phyloP scores from a whole-genome alignment of 2,797 vertebrate genomes.

The Danio tinwini region DNA sequence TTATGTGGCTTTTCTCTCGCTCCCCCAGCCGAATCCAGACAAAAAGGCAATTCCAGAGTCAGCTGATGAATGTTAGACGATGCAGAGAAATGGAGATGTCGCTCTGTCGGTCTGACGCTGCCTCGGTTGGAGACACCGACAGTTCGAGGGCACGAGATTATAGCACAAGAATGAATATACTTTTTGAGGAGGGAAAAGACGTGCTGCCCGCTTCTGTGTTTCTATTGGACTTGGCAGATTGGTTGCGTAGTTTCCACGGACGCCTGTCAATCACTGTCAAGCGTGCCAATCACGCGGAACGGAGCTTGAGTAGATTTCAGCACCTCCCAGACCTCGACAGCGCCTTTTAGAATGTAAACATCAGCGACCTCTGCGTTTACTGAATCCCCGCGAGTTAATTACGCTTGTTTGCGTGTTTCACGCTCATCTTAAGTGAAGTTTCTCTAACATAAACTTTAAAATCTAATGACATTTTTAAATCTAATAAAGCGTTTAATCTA shows the following conservation, averaged over 20 bases:
- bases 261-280: constrained; percentile 92
- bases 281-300: constrained; percentile 88
- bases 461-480: neutral
- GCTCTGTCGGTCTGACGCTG: constrained; percentile 75
- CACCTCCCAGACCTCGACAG: constrained; percentile 82
- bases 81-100: constrained; percentile 65
- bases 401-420: constrained; percentile 48
- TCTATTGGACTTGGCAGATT: constrained; percentile 93
- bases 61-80: constrained; percentile 68
- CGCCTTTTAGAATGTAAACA: constrained; percentile 78
- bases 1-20: constrained; percentile 59
- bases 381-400: constrained; percentile 55
- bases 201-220: constrained; percentile 81
- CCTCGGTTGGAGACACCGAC: constrained; percentile 74
- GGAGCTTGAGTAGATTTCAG: constrained; percentile 73
- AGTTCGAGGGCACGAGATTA: constrained; percentile 77
- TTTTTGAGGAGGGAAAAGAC: constrained; percentile 80
- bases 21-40: constrained; percentile 60
- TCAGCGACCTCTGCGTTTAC: constrained; percentile 75
- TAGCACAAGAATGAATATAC: constrained; percentile 78
- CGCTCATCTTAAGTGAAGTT: constrained; percentile 4
- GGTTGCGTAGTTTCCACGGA: constrained; percentile 89
- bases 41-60: constrained; percentile 75
- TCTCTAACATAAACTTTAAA: neutral
- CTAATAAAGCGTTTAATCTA: neutral